Conservation (phyloP, 2,113 vertebrate species). For the Tenrec ecaudatus region DNA sequence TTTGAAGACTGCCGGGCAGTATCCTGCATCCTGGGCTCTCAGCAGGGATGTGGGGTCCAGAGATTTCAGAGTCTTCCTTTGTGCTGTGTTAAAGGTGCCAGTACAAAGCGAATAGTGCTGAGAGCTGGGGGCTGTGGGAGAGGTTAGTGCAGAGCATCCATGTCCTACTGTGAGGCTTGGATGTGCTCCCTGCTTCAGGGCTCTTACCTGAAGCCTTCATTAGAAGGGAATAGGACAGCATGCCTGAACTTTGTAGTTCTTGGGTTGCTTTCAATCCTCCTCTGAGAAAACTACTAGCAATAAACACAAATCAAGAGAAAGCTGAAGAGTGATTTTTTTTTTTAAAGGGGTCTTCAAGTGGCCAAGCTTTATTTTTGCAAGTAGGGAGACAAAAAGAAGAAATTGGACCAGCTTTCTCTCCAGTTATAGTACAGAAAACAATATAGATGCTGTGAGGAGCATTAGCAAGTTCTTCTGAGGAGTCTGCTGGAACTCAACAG, state of each 20-base stretch:
- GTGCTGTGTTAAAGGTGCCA: constrained; percentile 51
- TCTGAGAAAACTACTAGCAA: constrained; percentile 71
- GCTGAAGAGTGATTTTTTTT: constrained; percentile 49
- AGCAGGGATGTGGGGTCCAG: constrained; percentile 54
- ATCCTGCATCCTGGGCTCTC: constrained; percentile 57
- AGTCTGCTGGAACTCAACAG: background rate
- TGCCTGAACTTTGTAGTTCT: constrained; percentile 7
- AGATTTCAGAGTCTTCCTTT: constrained; percentile 72
- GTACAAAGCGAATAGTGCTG: constrained; percentile 60
- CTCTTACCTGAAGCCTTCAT: constrained; percentile 67
- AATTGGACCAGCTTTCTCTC: constrained; percentile 70
- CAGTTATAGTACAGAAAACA: constrained; percentile 68
- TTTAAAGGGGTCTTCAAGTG: constrained; percentile 56
- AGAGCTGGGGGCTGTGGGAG: constrained; percentile 69
- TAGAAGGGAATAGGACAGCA: constrained; percentile 60
- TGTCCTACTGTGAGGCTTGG: constrained; percentile 31
- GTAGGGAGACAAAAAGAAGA: constrained; percentile 42
- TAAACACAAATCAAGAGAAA: constrained; percentile 65
- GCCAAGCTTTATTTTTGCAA: constrained; percentile 67
- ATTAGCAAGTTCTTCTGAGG: background rate
- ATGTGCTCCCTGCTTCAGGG: constrained; percentile 46
- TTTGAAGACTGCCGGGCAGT: constrained; percentile 74
- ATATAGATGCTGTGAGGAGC: constrained; percentile 30
- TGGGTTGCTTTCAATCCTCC: background rate
- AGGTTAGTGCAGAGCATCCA: constrained; percentile 55